phyloP scores from a whole-genome alignment of 2,797 vertebrate species.

The Margarornis squamiger region DNA sequence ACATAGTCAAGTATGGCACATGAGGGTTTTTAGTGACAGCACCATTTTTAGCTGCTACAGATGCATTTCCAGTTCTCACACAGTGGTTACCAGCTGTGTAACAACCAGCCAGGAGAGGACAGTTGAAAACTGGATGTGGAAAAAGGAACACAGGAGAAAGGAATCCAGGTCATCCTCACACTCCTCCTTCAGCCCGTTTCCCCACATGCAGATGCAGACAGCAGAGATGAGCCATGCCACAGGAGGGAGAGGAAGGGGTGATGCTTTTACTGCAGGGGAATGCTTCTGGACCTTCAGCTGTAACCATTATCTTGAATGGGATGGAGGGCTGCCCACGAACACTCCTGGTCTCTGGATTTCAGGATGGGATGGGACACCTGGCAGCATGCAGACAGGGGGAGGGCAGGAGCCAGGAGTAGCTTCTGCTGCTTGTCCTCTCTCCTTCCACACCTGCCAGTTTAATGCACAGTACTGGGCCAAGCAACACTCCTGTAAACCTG shows the following conservation, averaged over 20 bases:
- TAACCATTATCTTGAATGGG: rapidly evolving
- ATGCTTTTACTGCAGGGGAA: not conserved
- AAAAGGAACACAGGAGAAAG: not conserved
- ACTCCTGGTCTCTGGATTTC: not conserved
- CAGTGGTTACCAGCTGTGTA: rapidly evolving
- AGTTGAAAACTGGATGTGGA: not conserved
- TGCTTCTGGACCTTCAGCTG: not conserved
- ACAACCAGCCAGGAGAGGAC: not conserved
- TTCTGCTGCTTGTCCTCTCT: not conserved
- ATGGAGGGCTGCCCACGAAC: not conserved
- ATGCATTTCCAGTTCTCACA: not conserved
- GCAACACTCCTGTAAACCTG: not conserved
- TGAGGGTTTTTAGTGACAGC: not conserved
- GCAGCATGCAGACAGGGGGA: not conserved
- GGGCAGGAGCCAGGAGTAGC: not conserved
- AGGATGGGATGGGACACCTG: rapidly evolving
- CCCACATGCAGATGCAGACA: rapidly evolving
- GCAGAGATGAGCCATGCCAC: rapidly evolving
- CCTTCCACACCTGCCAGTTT: not conserved
- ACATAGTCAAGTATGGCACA: not conserved
- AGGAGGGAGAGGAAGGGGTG: not conserved
- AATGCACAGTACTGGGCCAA: rapidly evolving
- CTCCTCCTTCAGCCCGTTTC: not conserved
- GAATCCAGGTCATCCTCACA: not conserved
- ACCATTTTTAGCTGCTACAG: not conserved